phyloP scores from a whole-genome alignment of 2,888 invertebrate species.

The Ophraella communa region DNA sequence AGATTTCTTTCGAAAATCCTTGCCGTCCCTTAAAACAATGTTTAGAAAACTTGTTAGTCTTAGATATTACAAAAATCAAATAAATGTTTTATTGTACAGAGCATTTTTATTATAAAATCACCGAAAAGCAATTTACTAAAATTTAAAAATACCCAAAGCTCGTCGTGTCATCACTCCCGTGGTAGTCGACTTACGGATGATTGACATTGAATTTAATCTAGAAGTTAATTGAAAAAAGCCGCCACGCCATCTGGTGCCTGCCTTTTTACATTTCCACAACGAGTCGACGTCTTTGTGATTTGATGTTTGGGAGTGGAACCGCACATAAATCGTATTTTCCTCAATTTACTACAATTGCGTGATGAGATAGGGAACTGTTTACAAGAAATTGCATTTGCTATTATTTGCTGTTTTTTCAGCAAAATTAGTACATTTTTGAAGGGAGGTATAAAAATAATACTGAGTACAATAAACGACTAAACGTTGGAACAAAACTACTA shows the following conservation, averaged over 20 bases:
- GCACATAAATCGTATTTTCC: constrained; percentile 2
- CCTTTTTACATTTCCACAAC: constrained; percentile 12
- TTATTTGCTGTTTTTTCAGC: too few species aligned
- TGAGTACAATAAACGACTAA: too few species aligned
- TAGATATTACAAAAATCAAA: too few species aligned
- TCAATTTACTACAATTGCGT: not conserved
- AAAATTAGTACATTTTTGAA: too few species aligned
- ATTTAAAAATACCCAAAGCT: not conserved
- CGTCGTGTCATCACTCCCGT: constrained; percentile 11
- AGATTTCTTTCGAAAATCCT: too few species aligned
- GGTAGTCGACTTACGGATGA: constrained; percentile 15
- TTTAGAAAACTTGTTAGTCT: too few species aligned
- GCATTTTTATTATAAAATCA: too few species aligned
- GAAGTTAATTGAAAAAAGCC: constrained; percentile 26
- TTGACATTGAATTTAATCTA: constrained; percentile 26
- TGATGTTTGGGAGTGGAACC: not conserved
- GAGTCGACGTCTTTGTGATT: not conserved
- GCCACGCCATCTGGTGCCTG: constrained; percentile 22
- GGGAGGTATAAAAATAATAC: too few species aligned
- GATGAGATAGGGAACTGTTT: not conserved
- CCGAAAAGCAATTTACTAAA: not conserved
- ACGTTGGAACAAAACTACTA: too few species aligned
- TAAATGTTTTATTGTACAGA: too few species aligned
- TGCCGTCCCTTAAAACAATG: too few species aligned
- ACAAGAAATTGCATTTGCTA: too few species aligned